These are phyloP conservation scores for Metopolophium dirhodum DNA, from an alignment of 1,140 invertebrate species.

Conservation along the genomic window DNA sequence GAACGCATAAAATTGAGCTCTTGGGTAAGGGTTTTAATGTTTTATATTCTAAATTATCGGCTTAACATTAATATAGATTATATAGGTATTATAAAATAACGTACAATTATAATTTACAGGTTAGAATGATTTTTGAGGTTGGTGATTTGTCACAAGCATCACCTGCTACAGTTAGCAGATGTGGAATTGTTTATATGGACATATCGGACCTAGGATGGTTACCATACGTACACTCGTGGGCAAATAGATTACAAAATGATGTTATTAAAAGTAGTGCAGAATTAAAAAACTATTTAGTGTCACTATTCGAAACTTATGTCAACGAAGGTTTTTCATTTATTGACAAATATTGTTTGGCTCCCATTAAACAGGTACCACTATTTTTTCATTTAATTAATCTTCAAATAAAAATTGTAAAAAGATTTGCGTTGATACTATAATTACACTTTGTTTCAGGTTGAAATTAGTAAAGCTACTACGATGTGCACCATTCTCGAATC, in stretches of 20 bases:
- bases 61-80: neutral
- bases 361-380: conserved; percentile 58
- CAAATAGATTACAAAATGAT: conserved; percentile 68
- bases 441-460: conserved; percentile 68
- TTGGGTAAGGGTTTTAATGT: neutral
- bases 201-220: conserved; percentile 79
- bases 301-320: conserved; percentile 71
- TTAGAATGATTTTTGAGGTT: conserved; percentile 89
- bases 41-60: neutral
- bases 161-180: conserved; percentile 83
- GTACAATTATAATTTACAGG: conserved; percentile 62
- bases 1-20: conserved; percentile 82
- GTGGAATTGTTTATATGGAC: conserved; percentile 87
- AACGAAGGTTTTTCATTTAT: conserved; percentile 73
- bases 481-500: conserved; percentile 77
- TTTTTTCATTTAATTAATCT: neutral
- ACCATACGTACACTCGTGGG: conserved; percentile 82
- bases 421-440: neutral
- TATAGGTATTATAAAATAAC: neutral
- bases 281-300: conserved; percentile 67
- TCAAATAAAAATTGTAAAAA: neutral
- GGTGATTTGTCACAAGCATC: conserved; percentile 85
- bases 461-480: conserved; percentile 79
- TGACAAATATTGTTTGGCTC: conserved; percentile 69
- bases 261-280: conserved; percentile 66